Base-by-base conservation (phyloP, 64 coral and sea anemone species). In the Acropora tenuis region DNA sequence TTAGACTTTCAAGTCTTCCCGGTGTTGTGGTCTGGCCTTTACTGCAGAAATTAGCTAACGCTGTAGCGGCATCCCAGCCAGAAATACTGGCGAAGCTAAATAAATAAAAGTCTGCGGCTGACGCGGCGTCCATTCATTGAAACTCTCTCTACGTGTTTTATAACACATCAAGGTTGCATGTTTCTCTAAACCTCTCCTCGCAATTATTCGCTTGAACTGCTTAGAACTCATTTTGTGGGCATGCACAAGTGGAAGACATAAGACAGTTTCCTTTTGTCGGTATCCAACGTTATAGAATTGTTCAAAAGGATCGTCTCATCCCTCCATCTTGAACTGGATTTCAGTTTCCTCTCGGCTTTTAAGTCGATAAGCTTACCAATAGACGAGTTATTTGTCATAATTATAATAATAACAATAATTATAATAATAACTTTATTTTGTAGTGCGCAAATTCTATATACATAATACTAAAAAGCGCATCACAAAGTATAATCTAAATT, bases 121-220 rank as follows among this genome's bases (percentile, higher is more conserved):
- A 81, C 43, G 50, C 15, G 43, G 20, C 79, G 5, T 49, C 79
- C 79, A 9, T 81, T 5, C 7, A 46, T 81, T 81, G 15, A 50
- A 81, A 15, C 59, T 63, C 80, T 52, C 58, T 83, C 80, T 57
- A 83, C 60, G 58, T 20, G 20, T 18, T 55, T 10, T 50, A 46
- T 30, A 57, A 83, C 52, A 4, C 10, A 30, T 83, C 50, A 46
- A 4, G 58, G 13, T 57, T 20, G 48, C 50, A 17, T 41, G 10
- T 83, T 53, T 83, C 58, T 9, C 40, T 30, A 83, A 55, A 41
- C 80, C 49, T 50, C 52, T 46, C 44, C 47, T 55, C 15, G 44
- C 15, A 15, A 83, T 50, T 46, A 83, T 60, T 83, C 80, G 49
- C 52, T 57, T 83, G 4, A 83, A 55, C 80, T 83, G 80, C 44